A percentile compares a stretch with the other conserved stretches of the same genome.
Evolutionary conservation across 2,113 vertebrate genomes (phyloP).

Genomic region (Cnemophilus loriae): DNA sequence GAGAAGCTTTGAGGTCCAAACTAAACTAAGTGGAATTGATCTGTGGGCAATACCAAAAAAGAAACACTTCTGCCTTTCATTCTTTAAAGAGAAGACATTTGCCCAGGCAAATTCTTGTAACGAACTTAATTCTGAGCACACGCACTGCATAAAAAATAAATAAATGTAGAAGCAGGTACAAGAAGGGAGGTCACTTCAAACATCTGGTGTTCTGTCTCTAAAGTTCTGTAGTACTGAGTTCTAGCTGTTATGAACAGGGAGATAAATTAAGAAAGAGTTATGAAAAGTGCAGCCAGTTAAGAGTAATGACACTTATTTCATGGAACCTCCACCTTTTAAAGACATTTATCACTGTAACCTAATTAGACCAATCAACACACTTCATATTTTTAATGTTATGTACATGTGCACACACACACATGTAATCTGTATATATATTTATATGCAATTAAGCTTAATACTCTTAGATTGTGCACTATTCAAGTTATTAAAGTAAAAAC

Average conservation of each 20-base stretch:
- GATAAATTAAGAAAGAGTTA: neutral
- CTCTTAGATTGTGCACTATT: neutral
- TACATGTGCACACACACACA: rapidly evolving
- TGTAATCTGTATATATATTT: neutral
- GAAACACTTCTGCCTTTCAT: neutral
- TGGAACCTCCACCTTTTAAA: neutral
- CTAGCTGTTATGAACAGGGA: neutral
- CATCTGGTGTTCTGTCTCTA: neutral
- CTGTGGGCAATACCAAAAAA: neutral
- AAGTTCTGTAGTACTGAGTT: neutral
- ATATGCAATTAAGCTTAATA: neutral
- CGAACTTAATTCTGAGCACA: conserved; percentile 19
- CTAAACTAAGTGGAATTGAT: conserved; percentile 1
- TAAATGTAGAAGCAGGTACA: neutral
- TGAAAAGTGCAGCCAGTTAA: neutral
- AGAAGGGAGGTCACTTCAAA: neutral
- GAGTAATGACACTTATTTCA: neutral
- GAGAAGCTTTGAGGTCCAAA: neutral
- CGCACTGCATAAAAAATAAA: neutral
- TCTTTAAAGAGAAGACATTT: neutral
- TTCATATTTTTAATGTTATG: neutral
- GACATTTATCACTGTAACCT: neutral
- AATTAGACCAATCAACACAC: neutral
- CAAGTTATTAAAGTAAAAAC: neutral
- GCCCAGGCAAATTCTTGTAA: neutral